Evolutionary conservation across 2,888 invertebrate genomes (phyloP).

Genomic region (Dynastes maya): DNA sequence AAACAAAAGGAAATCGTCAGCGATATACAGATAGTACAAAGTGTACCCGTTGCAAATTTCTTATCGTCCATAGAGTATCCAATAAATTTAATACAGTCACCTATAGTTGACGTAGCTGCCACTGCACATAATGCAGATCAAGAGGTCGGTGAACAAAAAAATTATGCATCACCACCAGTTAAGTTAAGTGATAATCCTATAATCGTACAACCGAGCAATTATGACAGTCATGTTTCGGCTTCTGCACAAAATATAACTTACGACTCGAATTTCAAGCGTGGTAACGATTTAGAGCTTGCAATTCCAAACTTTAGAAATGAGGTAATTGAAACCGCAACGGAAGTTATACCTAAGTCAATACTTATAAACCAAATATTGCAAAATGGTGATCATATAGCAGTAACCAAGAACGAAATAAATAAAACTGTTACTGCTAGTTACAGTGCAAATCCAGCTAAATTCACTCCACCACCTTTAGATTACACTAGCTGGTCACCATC

Average conservation of each 20-base stretch:
- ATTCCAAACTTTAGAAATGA: slow-evolving; percentile 54
- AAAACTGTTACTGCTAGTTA: slow-evolving; percentile 47
- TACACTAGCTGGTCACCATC: slow-evolving; percentile 52
- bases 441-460: slow-evolving; percentile 56
- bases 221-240: slow-evolving; percentile 73
- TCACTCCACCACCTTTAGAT: slow-evolving; percentile 57
- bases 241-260: slow-evolving; percentile 63
- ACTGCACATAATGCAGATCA: slow-evolving; percentile 56
- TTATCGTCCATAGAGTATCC: slow-evolving; percentile 83
- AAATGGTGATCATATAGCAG: slow-evolving; percentile 44
- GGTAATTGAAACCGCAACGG: slow-evolving; percentile 52
- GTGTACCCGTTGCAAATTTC: slow-evolving; percentile 80
- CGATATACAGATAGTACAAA: slow-evolving; percentile 75
- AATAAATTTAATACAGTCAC: slow-evolving; percentile 80
- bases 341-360: slow-evolving; percentile 43
- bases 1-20: slow-evolving; percentile 31
- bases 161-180: slow-evolving; percentile 4
- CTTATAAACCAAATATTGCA: slow-evolving; percentile 47
- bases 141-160: slow-evolving; percentile 31
- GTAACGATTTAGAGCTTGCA: slow-evolving; percentile 59
- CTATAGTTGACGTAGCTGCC: slow-evolving; percentile 76
- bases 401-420: slow-evolving; percentile 42
- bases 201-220: slow-evolving; percentile 63
- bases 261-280: slow-evolving; percentile 57
- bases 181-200: slow-evolving; percentile 68